Evolutionary conservation across 2,888 invertebrate species (phyloP), one percentile per base, ranked within the genome.

Genomic region (Nymphalis c-album): DNA sequence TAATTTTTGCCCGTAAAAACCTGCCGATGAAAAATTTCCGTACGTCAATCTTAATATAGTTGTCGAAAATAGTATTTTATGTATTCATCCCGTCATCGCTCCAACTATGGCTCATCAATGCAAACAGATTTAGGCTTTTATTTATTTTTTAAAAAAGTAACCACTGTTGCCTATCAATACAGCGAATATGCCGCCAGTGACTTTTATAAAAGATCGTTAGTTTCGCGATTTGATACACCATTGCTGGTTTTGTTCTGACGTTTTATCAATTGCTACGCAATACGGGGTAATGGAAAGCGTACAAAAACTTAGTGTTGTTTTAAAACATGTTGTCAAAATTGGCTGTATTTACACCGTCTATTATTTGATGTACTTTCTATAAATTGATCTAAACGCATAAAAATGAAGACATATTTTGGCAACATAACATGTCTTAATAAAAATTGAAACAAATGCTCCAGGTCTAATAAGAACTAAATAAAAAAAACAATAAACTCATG

Each of bases 71-170:
- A 76, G 72, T 76, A 76, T 78, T 40, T 80, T 75, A 79, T 77
- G 77, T 75, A 80, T 80, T 77, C 79, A 76, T 61, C 71, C 74
- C 71, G 75, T 73, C 74, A 76, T 71, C 76, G 71, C 68, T 55
- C 58, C 63, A 76, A 76, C 77, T 77, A 76, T 73, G 75, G 73
- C 72, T 73, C 77, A 73, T 81, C 82, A 80, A 77, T 76, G 75
- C 71, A 67, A 80, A 85, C 85, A 84, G 79, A 82, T 78, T 82
- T 82, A 72, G 68, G 81, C 82, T 85, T 85, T 85, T 85, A 85
- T 82, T 82, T 83, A 83, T 83, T 84, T 81, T 77, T 74, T 20
- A 68, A 80, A 81, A 80, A 80, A 77, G 53, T 63, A 70, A 69
- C 71, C 55, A 64, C 72, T 68, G 63, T 63, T 61, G 58, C 67